Conservation (phyloP, 2,888 invertebrate species). For the Xylophagus ater region DNA sequence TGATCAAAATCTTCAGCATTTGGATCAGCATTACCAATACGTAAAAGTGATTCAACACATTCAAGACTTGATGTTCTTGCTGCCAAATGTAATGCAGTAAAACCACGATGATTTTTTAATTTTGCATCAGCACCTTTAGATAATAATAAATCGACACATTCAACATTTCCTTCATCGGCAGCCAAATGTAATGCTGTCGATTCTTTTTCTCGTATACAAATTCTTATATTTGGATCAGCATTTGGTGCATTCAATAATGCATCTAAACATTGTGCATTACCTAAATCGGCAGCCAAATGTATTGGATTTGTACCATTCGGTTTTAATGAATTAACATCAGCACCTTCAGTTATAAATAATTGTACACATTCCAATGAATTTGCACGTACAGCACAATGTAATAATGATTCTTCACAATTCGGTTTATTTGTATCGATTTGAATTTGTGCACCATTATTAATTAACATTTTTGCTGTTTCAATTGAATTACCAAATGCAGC, state of each 20-base stretch:
- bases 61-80: slow-evolving; percentile 68
- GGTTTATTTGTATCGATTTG: slow-evolving; percentile 52
- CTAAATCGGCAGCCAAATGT: slow-evolving; percentile 70
- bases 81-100: slow-evolving; percentile 77
- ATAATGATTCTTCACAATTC: slow-evolving; percentile 63
- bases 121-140: slow-evolving; percentile 65
- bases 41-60: slow-evolving; percentile 64
- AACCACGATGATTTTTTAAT: slow-evolving; percentile 63
- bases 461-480: slow-evolving; percentile 65
- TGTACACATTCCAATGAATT: slow-evolving; percentile 70
- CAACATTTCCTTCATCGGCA: slow-evolving; percentile 75
- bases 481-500: slow-evolving; percentile 81
- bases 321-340: slow-evolving; percentile 63
- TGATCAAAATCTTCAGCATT: slow-evolving; percentile 72
- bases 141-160: slow-evolving; percentile 64
- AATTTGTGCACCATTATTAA: slow-evolving; percentile 59
- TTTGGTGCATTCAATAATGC: slow-evolving; percentile 63
- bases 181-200: slow-evolving; percentile 75
- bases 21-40: slow-evolving; percentile 64
- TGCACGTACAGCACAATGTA: slow-evolving; percentile 79
- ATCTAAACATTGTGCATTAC: slow-evolving; percentile 61
- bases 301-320: slow-evolving; percentile 67
- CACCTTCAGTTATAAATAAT: slow-evolving; percentile 62
- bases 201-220: slow-evolving; percentile 58
- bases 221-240: slow-evolving; percentile 57